A percentile compares a stretch with the other conserved stretches of the same genome.
Evolutionary conservation across 1,140 invertebrate species (phyloP).

Genomic region (Dinothrombium tinctorium): DNA sequence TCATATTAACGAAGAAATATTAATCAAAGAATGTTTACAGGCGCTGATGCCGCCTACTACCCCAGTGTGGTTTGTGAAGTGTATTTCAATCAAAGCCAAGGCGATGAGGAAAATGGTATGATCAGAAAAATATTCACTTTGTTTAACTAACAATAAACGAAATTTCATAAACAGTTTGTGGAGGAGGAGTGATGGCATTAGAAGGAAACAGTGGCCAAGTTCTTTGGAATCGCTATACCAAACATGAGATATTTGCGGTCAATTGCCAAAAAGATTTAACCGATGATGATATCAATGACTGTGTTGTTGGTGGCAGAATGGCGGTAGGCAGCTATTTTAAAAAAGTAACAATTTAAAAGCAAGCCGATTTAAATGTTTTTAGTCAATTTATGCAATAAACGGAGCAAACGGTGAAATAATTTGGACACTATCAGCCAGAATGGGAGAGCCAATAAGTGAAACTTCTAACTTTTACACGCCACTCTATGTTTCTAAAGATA

Average conservation of each 20-base stretch:
- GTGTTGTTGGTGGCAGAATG: slow-evolving; percentile 36
- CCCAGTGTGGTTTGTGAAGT: slow-evolving; percentile 32
- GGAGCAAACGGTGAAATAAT: slow-evolving; percentile 3
- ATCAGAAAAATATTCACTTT: neutral
- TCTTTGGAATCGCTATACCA: slow-evolving; percentile 48
- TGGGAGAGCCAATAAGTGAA: slow-evolving; percentile 12
- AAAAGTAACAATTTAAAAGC: neutral
- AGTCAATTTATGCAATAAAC: slow-evolving; percentile 9
- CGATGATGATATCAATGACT: slow-evolving; percentile 40
- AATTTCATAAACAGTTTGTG: slow-evolving; percentile 32
- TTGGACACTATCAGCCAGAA: slow-evolving; percentile 1
- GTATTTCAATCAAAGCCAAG: slow-evolving; percentile 32
- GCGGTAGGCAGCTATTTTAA: slow-evolving; percentile 15
- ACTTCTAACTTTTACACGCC: slow-evolving; percentile 31
- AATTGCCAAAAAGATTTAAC: slow-evolving; percentile 49
- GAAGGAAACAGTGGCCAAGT: slow-evolving; percentile 41
- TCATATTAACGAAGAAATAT: no score
- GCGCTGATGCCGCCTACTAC: slow-evolving; percentile 26
- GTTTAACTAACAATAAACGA: neutral
- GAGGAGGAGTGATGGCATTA: slow-evolving; percentile 48
- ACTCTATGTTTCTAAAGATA: slow-evolving; percentile 36
- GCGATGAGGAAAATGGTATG: slow-evolving; percentile 18
- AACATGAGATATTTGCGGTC: slow-evolving; percentile 44
- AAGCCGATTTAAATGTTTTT: neutral
- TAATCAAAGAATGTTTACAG: slow-evolving; percentile 15